Evolutionary conservation across 2,888 invertebrate genomes (phyloP).

Genomic region (Drosophila monieri): DNA sequence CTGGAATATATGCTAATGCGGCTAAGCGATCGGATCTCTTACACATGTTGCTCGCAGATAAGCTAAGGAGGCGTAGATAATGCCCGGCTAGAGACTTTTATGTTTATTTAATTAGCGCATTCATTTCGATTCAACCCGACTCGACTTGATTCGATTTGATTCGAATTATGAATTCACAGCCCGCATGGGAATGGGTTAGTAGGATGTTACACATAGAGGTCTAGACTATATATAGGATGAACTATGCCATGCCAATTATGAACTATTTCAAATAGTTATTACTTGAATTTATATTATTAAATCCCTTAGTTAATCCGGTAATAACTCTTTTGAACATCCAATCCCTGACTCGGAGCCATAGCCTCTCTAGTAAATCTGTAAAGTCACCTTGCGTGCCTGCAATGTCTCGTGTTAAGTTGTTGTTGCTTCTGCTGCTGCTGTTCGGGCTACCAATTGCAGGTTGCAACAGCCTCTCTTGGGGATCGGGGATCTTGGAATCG

Average conservation of each 20-base stretch:
- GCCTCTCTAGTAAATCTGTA: background rate
- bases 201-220: slow-evolving; percentile 22
- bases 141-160: slow-evolving; percentile 43
- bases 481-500: slow-evolving; percentile 1
- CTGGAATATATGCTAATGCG: slow-evolving; percentile 53
- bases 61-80: slow-evolving; percentile 79
- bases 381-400: slow-evolving; percentile 32
- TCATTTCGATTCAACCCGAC: slow-evolving; percentile 29
- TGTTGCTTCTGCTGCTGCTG: slow-evolving; percentile 55
- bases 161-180: slow-evolving; percentile 62
- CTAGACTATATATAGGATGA: slow-evolving; percentile 12
- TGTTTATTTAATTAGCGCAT: slow-evolving; percentile 76
- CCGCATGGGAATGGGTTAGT: slow-evolving; percentile 32
- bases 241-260: too few relatives aligned
- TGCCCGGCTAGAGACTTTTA: slow-evolving; percentile 58
- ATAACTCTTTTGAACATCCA: background rate
- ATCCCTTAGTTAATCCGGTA: background rate
- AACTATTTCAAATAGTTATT: background rate
- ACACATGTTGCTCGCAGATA: slow-evolving; percentile 60
- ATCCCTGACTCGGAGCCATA: background rate
- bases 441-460: slow-evolving; percentile 65
- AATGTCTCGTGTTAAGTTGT: slow-evolving; percentile 69
- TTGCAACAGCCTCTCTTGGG: slow-evolving; percentile 15
- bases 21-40: slow-evolving; percentile 38
- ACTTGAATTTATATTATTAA: slow-evolving; percentile 1